Percentiles rank a stretch among this genome's conserved stretches.
Conservation (phyloP, 1,140 invertebrate genomes). For the Leptinotarsa texana region DNA sequence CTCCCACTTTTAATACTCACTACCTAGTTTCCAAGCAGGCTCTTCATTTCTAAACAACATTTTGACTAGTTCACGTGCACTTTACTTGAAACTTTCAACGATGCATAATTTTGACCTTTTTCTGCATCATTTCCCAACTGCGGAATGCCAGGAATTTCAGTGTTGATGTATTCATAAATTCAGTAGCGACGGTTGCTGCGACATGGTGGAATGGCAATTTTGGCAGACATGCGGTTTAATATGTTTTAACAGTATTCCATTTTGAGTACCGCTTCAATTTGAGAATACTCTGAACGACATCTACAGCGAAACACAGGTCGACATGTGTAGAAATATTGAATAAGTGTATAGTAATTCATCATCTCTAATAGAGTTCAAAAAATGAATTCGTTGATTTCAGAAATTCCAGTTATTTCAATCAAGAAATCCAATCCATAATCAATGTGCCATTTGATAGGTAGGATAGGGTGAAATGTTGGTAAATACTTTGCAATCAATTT, state of each 20-base stretch:
- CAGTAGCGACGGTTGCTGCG: background rate
- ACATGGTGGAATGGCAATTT: background rate
- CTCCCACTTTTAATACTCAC: too few species aligned
- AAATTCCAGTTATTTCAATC: too few species aligned
- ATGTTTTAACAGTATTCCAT: background rate
- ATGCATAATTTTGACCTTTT: background rate
- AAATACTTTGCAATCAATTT: too few species aligned
- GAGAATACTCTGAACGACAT: background rate
- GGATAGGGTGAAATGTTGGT: too few species aligned
- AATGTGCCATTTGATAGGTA: too few species aligned
- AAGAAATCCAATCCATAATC: too few species aligned
- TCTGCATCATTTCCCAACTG: background rate
- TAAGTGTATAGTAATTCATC: too few species aligned
- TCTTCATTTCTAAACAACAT: too few species aligned
- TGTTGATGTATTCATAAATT: conserved; percentile 8
- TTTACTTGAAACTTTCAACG: background rate
- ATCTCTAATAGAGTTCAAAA: too few species aligned
- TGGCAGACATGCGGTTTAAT: conserved; percentile 3
- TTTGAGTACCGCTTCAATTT: background rate
- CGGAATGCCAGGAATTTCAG: background rate
- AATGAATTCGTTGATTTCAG: too few species aligned
- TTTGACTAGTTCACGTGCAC: background rate
- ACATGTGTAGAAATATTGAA: too few species aligned
- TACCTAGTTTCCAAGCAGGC: too few species aligned
- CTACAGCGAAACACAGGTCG: background rate